Evolutionary conservation across 2,888 invertebrate genomes (phyloP), one percentile per base, ranked within the genome.

Genomic region (Megaustenia siamemsis): DNA sequence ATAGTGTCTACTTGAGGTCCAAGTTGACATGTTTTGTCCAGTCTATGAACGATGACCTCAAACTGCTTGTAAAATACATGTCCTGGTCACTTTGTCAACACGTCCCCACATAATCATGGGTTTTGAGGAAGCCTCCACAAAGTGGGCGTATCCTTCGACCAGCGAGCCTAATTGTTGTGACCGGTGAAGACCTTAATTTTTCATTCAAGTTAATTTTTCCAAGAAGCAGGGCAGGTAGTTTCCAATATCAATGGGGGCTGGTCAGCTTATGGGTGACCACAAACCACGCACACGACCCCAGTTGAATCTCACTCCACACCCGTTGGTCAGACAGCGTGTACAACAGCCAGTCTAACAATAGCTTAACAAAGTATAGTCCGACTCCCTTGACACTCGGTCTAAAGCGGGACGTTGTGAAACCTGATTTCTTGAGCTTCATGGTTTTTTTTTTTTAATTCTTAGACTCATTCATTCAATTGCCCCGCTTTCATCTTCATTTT

Each of bases 61-160:
- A 66, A 69, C 40, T 49, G 53, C 56, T 68, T 81, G 35, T 71
- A 56, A 63, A 81, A 71, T 81, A 56, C 60, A 81, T 81, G 81
- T 81, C 73, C 60, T 56, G 71, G 43, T 53, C 71, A 71, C 8
- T 81, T 71, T 81, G 81, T 81, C 81, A 81, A 81, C 81, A 56
- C 28, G 5, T 49, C 28, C 63, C n/a, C 43, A 8, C 28, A 49
- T 80, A 80, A 80, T 80, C 18, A 80, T 56, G 43, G 80, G 69
- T 80, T 49, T 24, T 80, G 80, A 68, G 12, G 15, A 35, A 28
- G 49, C 35, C 35, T 32, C 4, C 32, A 35, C 53, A 38, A 2
- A 32, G 49, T 15, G 28, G 80, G 80, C 69, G 69, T 53, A 32
- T 68, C 68, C 80, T 35, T 53, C 32, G 69, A 49, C 80, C 18